Base-by-base conservation (phyloP, 2,113 vertebrate species). In the Cranoglanis bouderius region DNA sequence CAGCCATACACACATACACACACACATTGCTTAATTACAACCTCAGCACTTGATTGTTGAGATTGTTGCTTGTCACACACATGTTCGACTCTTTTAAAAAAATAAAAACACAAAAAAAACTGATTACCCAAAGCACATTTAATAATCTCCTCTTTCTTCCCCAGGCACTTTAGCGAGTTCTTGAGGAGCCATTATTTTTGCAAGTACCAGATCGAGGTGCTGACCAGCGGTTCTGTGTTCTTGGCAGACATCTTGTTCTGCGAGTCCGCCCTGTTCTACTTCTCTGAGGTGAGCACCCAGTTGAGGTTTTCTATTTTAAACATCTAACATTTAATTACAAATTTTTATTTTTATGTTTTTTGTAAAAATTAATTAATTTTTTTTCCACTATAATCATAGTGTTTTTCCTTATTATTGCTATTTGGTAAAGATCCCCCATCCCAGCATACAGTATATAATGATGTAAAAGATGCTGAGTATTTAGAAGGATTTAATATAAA, bases 181-280 rank as follows among this genome's bases (percentile, higher is more conserved):
- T 92, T 99, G 92, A 94, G 98, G 88, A 99, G 98, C 95, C 98
- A 99, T 90, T 97, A 99, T 95, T 99, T 99, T 96, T 99, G 98
- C 96, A 99, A 99, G 97, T 99, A 99, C 92, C 98, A 99, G 96
- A 99, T 99, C 46, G 98, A 99, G 96, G 98, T 99, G 96, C 96
- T 99, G 96, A 99, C 98, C 74, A 99, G 98, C 24, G 98, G 98
- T 91, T 97, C 97, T 21, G 98, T 99, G 94, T 99, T 98, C 94
- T 95, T 99, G 95, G 97, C 98, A 91, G 98, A 99, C 94, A 99
- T 99, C 91, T 96, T 99, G 90, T 99, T 98, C 95, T 98, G 97
- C 91, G 98, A 99, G 95, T 99, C 98, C 46, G 98, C 98, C 63
- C 97, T 99, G 85, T 99, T 99, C 95, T 99, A 99, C 94, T 99